These are phyloP conservation scores for Perca schrenkii DNA, from an alignment of 2,113 vertebrate species.

Conservation along the genomic window DNA sequence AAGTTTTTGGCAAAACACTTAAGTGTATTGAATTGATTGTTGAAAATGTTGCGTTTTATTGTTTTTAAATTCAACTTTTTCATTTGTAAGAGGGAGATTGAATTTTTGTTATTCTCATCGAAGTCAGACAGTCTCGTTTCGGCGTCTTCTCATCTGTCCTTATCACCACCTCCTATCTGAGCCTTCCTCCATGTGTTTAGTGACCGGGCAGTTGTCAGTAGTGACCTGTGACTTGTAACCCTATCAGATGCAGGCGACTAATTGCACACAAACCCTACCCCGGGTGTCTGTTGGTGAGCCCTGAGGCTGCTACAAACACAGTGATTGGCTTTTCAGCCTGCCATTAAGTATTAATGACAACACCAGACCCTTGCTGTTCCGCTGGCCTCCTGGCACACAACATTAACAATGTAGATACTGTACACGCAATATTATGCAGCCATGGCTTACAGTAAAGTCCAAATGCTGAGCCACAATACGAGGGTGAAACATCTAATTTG, in stretches of 20 bases:
- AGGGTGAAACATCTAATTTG: not conserved
- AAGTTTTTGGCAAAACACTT: not conserved
- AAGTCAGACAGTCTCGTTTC: not conserved
- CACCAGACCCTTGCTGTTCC: conserved; percentile 72
- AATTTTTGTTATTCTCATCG: not conserved
- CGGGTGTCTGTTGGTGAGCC: conserved; percentile 72
- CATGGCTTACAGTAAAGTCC: conserved; percentile 24
- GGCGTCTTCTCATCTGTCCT: not conserved
- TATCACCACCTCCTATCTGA: conserved; percentile 27
- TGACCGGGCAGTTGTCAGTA: conserved; percentile 53
- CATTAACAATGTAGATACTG: conserved; percentile 7
- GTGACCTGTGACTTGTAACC: conserved; percentile 76
- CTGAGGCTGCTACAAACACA: conserved; percentile 54
- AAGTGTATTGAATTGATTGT: not conserved
- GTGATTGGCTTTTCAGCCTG: conserved; percentile 64
- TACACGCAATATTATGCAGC: conserved; percentile 25
- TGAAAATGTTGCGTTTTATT: not conserved
- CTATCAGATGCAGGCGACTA: conserved; percentile 68
- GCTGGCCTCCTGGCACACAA: conserved; percentile 47
- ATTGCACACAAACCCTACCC: conserved; percentile 73
- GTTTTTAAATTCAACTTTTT: not conserved
- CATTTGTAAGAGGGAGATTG: not conserved
- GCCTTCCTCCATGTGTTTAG: conserved; percentile 40
- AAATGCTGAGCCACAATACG: not conserved
- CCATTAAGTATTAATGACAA: conserved; percentile 80